phyloP scores from a whole-genome alignment of 2,888 invertebrate species.

The Eupithecia subfuscata region DNA sequence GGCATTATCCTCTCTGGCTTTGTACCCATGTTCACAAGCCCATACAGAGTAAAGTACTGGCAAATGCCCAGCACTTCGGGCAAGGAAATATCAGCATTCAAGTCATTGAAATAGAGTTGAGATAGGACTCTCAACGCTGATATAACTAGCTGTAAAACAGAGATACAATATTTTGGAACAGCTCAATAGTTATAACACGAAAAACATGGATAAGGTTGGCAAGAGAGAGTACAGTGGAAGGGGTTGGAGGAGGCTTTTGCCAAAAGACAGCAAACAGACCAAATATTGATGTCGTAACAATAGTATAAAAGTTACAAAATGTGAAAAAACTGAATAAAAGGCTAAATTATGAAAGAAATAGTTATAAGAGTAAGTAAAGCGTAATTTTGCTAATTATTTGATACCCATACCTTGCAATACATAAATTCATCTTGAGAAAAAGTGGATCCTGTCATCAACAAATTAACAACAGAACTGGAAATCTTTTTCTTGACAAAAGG shows the following conservation, averaged over 20 bases:
- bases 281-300: too few relatives aligned
- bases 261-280: too few relatives aligned
- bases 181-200: not conserved
- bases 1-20: conserved; percentile 83
- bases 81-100: conserved; percentile 57
- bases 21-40: conserved; percentile 65
- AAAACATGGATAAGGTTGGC: too few relatives aligned
- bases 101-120: conserved; percentile 72
- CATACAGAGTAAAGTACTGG: conserved; percentile 83
- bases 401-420: conserved; percentile 74
- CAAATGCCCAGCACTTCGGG: conserved; percentile 85
- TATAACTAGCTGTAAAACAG: conserved; percentile 75
- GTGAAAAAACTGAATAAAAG: too few relatives aligned
- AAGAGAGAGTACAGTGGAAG: too few relatives aligned
- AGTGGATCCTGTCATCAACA: conserved; percentile 65
- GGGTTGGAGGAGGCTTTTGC: too few relatives aligned
- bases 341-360: too few relatives aligned
- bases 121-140: conserved; percentile 72
- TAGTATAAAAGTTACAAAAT: too few relatives aligned
- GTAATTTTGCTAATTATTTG: not conserved
- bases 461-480: conserved; percentile 66
- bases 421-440: conserved; percentile 73
- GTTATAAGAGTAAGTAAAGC: not conserved
- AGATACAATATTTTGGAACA: not conserved
- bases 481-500: conserved; percentile 65